Base-by-base conservation (phyloP, 2,113 vertebrate genomes). In the Hippocampus barbouri region DNA sequence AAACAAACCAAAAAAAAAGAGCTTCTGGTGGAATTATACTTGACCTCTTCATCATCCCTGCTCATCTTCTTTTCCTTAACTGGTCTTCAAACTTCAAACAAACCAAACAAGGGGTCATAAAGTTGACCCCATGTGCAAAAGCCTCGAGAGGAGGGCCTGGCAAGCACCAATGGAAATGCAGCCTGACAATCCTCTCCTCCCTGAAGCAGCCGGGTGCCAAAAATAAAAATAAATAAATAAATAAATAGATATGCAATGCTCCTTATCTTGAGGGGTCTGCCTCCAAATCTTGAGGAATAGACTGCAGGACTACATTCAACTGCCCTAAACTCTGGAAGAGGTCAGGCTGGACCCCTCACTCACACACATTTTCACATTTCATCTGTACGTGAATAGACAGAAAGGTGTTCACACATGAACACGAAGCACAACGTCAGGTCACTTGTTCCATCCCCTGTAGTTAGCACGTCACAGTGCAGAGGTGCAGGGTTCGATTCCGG, bases 131-230 rank as follows among this genome's bases (percentile, higher is more conserved):
- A 27, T 9, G 38, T 68, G 66, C 67, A 63, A 8, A 41, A 23
- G 9, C 73, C 84, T 87, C 84, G 85, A 66, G 84, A 88, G 88
- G 79, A 88, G 85, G 79, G 75, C 86, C 87, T 86, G 72, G 85
- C 78, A 77, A 91, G 82, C 80, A 81, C 68, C 77, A 59, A 76
- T 76, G 83, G 89, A 91, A 88, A 93, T 91, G 81, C 82, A 67
- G 73, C 89, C 87, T 91, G 92, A 93, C 92, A 92, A 88, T 86
- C 86, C 79, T 77, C 68, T 71, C 83, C 85, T 82, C 87, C 90
- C 90, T 81, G 38, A 72, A 88, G 91, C 84, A 76, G 78, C 82
- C 63, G 69, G 64, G 76, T 78, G 87, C 89, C 78, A 86, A 80
- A 91, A 34, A 57, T 16, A 43, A 43, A 43, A 43, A 43, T 10